Base-by-base conservation (phyloP, 2,888 invertebrate genomes). In the Tribolium freemani region DNA sequence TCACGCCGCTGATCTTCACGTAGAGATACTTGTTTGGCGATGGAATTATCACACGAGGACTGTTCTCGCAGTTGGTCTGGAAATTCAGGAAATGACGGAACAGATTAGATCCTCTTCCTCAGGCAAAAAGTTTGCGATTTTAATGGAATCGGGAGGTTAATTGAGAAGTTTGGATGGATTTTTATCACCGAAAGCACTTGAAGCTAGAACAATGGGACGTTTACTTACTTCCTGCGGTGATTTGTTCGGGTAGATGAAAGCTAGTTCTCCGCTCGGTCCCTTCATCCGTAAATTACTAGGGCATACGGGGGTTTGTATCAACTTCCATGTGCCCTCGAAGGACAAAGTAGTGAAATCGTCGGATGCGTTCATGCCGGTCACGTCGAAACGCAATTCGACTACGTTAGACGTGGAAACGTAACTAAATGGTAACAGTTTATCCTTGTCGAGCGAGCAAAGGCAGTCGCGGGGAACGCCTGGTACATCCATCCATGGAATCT, bases 281-380 rank as follows among this genome's bases (percentile, higher is more conserved):
- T 90, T 90, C 63, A 93, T 91, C 77, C 91, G 88, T 77, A 93
- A 90, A 54, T 92, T 91, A 77, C 91, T 91, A 72, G 91, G 89
- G 82, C 95, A 95, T 20, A 89, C 89, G 0, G 90, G 89, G 53
- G 91, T 88, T 80, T 93, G 90, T 8, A 95, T 89, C 80, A 95
- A 95, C 83, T 95, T 95, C 86, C 94, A 96, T 48, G 91, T 91
- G 4, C 93, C 96, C 84, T 96, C 95, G 85, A 96, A 95, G 82
- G 93, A 93, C 77, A 96, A 90, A 56, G 93, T 92, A 71, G 94
- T 91, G 84, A 95, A 95, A 88, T 97, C 95, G 82, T 96, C 95
- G 11, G 93, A 88, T 0, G 95, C 91, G 74, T 93, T 91, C 97
- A 97, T 96, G 79, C 93, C 92, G 69, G 91, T 89, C 10, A 96